Conservation (phyloP, 2,888 invertebrate species). For the Dioctria linearis region DNA sequence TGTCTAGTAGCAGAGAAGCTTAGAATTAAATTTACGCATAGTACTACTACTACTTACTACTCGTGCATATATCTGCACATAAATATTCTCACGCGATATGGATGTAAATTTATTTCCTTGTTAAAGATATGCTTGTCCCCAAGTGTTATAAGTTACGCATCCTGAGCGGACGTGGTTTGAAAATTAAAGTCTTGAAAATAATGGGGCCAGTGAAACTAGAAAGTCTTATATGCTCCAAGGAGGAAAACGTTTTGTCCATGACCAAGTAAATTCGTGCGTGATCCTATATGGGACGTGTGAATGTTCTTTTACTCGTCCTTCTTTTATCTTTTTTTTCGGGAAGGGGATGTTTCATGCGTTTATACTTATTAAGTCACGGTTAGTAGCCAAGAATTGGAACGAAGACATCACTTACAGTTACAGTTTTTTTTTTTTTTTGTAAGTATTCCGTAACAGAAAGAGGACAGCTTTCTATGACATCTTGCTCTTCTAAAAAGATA, state of each 20-base stretch:
- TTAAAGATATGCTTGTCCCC: slow-evolving; percentile 7
- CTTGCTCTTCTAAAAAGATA: too few species aligned
- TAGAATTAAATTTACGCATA: too few species aligned
- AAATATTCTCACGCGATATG: slow-evolving; percentile 15
- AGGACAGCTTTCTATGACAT: too few species aligned
- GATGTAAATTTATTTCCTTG: slow-evolving; percentile 24
- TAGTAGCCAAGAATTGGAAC: too few species aligned
- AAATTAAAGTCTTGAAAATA: neutral
- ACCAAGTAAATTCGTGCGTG: slow-evolving; percentile 23
- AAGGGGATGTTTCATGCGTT: too few species aligned
- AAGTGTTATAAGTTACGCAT: slow-evolving; percentile 20
- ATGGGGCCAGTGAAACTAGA: neutral
- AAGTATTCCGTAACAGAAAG: too few species aligned
- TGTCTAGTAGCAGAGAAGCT: too few species aligned
- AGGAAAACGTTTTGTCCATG: slow-evolving; percentile 14
- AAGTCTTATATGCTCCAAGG: neutral
- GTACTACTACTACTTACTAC: too few species aligned
- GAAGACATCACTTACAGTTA: too few species aligned
- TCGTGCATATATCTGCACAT: neutral
- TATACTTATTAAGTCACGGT: too few species aligned
- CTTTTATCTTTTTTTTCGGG: too few species aligned
- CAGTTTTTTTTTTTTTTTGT: too few species aligned
- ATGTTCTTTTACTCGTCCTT: neutral
- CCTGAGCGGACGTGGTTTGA: slow-evolving; percentile 7
- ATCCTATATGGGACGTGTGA: slow-evolving; percentile 15